Evolutionary conservation across 2,888 invertebrate genomes (phyloP).

Genomic region (Epinotia ramella): DNA sequence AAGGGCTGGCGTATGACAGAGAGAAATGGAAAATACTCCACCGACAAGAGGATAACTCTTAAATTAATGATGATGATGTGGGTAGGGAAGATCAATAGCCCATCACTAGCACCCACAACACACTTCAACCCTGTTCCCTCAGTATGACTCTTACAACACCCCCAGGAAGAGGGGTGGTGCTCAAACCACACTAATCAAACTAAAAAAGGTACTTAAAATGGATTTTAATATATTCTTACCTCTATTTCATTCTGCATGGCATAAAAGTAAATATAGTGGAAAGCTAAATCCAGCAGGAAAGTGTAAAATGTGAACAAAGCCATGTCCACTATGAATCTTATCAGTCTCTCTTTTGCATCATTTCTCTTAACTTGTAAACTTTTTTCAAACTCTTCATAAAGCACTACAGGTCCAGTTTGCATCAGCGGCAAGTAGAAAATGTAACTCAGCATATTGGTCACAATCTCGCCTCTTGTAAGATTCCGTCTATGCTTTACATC

Average conservation of each 20-base stretch:
- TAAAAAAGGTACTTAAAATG: background rate
- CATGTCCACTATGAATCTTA: slow-evolving; percentile 76
- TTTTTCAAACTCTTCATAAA: slow-evolving; percentile 89
- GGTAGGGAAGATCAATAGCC: no score
- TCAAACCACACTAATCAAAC: no score
- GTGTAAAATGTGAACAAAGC: slow-evolving; percentile 88
- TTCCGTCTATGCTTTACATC: slow-evolving; percentile 58
- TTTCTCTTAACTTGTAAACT: slow-evolving; percentile 64
- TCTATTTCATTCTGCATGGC: slow-evolving; percentile 89
- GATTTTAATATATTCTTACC: slow-evolving; percentile 67
- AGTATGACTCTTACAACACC: no score
- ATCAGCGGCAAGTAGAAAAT: slow-evolving; percentile 93
- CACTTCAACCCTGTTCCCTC: no score
- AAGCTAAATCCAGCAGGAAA: slow-evolving; percentile 87
- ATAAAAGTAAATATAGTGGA: slow-evolving; percentile 94
- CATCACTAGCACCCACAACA: no score
- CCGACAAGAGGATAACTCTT: no score
- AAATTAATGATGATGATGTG: no score
- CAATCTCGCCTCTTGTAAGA: slow-evolving; percentile 47
- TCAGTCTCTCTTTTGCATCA: slow-evolving; percentile 64
- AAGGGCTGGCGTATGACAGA: no score
- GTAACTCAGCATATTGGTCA: slow-evolving; percentile 88
- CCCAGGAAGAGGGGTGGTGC: no score
- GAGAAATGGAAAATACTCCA: no score
- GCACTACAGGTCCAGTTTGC: slow-evolving; percentile 93